Conservation (phyloP, 2,888 invertebrate species). For the Lomographa bimaculata region DNA sequence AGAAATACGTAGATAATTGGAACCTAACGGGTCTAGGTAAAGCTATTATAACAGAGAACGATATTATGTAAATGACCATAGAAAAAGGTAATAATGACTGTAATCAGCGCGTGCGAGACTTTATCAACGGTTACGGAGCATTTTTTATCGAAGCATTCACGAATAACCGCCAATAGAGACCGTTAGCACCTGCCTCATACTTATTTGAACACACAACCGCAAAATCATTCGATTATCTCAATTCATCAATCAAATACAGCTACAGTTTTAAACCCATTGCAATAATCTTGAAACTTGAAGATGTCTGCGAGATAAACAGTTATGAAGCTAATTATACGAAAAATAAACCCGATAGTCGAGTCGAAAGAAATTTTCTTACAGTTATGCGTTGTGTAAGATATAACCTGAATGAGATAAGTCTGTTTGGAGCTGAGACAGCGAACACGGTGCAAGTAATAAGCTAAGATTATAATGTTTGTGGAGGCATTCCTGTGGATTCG, state of each 20-base stretch:
- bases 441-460: slow-evolving; percentile 48
- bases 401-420: slow-evolving; percentile 68
- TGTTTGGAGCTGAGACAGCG: slow-evolving; percentile 48
- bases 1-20: slow-evolving; percentile 9
- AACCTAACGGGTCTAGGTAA: slow-evolving; percentile 19
- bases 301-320: slow-evolving; percentile 18
- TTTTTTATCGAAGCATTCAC: slow-evolving; percentile 72
- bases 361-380: slow-evolving; percentile 60
- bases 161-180: slow-evolving; percentile 70
- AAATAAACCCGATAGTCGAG: slow-evolving; percentile 47
- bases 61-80: slow-evolving; percentile 35
- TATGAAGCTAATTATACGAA: slow-evolving; percentile 38
- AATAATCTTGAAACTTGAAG: slow-evolving; percentile 8
- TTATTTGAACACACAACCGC: slow-evolving; percentile 32
- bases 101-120: slow-evolving; percentile 50
- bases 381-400: slow-evolving; percentile 67
- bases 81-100: slow-evolving; percentile 45
- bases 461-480: slow-evolving; percentile 61
- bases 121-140: slow-evolving; percentile 57
- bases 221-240: slow-evolving; percentile 7
- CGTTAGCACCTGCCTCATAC: slow-evolving; percentile 73
- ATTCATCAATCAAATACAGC: not conserved
- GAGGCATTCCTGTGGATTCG: slow-evolving; percentile 43
- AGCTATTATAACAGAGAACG: slow-evolving; percentile 20
- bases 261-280: slow-evolving; percentile 1